These are phyloP conservation scores for Polypterus bichir DNA, from an alignment of 2,113 vertebrate species.

Conservation along the genomic window DNA sequence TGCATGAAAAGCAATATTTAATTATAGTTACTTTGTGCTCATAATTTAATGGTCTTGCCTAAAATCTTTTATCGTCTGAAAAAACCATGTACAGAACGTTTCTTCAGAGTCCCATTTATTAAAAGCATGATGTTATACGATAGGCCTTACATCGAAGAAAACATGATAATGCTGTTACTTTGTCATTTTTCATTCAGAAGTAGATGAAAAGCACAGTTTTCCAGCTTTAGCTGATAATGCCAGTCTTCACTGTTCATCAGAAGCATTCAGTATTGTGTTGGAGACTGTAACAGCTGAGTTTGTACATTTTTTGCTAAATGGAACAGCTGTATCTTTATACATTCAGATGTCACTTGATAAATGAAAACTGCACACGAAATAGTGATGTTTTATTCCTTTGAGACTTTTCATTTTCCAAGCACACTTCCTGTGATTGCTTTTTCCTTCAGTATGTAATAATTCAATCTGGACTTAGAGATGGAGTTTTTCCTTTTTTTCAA, in stretches of 20 bases:
- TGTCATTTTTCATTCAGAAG: background rate
- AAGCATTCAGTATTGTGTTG: background rate
- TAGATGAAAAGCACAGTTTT: background rate
- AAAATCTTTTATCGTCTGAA: no score
- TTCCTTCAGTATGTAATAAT: background rate
- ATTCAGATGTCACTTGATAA: background rate
- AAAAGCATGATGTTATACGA: no score
- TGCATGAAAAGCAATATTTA: no score
- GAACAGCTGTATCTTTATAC: background rate
- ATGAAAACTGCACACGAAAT: background rate
- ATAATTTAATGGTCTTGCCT: no score
- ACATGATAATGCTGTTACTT: background rate
- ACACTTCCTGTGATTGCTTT: background rate
- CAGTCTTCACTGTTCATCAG: background rate
- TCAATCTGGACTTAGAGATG: background rate
- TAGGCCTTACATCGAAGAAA: no score
- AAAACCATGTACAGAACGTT: no score
- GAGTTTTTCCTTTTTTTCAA: no score
- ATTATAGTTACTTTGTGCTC: no score
- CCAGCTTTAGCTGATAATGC: conserved; percentile 1
- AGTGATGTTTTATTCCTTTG: background rate
- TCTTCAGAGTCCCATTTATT: no score
- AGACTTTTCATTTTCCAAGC: background rate
- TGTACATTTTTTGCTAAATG: background rate
- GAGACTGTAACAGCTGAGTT: background rate